phyloP scores from a whole-genome alignment of 2,888 invertebrate genomes.

The Oxyteleia sp. region DNA sequence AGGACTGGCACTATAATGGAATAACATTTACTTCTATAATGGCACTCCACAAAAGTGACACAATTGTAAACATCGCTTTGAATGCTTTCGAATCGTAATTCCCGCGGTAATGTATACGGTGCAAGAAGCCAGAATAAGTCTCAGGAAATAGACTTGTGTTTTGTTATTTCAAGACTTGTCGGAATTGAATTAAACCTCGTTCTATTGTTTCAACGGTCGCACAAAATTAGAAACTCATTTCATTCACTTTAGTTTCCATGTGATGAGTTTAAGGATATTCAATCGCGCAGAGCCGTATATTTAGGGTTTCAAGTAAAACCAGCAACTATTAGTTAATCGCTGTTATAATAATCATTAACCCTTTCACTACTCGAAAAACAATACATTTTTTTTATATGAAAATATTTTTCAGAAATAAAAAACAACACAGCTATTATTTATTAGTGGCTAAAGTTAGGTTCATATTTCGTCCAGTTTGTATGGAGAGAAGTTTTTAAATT shows the following conservation, averaged over 20 bases:
- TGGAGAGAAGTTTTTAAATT: too few species aligned
- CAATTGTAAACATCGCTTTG: slow-evolving; percentile 54
- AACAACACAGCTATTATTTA: too few species aligned
- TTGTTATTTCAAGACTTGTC: slow-evolving; percentile 12
- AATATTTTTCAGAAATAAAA: too few species aligned
- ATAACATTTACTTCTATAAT: slow-evolving; percentile 50
- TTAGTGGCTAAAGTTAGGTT: too few species aligned
- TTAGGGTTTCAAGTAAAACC: too few species aligned
- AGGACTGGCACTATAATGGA: slow-evolving; percentile 38
- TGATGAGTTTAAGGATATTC: too few species aligned
- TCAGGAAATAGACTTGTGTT: slow-evolving; percentile 31
- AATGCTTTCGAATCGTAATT: slow-evolving; percentile 43
- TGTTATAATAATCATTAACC: too few species aligned
- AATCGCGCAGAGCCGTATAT: too few species aligned
- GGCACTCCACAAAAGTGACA: slow-evolving; percentile 28
- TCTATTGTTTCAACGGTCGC: not conserved
- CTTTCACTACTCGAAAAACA: too few species aligned
- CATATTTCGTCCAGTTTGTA: too few species aligned
- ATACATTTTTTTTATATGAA: too few species aligned
- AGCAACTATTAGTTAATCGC: too few species aligned
- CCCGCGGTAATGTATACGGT: slow-evolving; percentile 2
- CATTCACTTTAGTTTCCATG: not conserved
- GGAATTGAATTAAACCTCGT: slow-evolving; percentile 36
- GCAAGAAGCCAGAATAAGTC: slow-evolving; percentile 2
- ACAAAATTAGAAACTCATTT: slow-evolving; percentile 6